Base-by-base conservation (phyloP, 2,113 vertebrate genomes). In the Potamarius usumacintae region DNA sequence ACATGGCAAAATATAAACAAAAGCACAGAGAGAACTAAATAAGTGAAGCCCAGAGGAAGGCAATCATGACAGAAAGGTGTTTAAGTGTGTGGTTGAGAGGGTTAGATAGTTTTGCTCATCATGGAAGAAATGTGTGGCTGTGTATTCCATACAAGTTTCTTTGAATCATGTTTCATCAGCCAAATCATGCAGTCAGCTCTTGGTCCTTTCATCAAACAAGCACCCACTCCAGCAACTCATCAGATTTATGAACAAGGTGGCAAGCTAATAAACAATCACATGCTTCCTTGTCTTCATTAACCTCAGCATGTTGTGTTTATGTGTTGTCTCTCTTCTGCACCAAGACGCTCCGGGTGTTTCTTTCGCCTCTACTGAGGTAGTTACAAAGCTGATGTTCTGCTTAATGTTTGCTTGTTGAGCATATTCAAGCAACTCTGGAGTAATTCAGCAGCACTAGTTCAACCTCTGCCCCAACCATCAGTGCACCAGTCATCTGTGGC, bases 151-250 rank as follows among this genome's bases (percentile, higher is more conserved):
- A 84, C 53, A 71, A 67, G 65, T n/a, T 27, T 67, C n/a, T n/a
- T 11, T 67, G 25, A 93, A 85, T 89, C 84, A 88, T 86, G 83
- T 88, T 87, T 76, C 88, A 92, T 90, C 90, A 93, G 93, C 90
- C 90, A n/a, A 85, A 93, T 91, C 91, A 87, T 92, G 94, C 92
- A 94, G 92, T 95, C 92, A 91, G 89, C 84, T 85, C 88, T 17
- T 87, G 71, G 74, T 72, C 42, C 60, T 83, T 69, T 69, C n/a
- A 69, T 69, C 11, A 71, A 7, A 27, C 25, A 67, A 67, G n/a
- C 65, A 27, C 65, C 25, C 11, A 27, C 11, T 67, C 10, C 10
- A 27, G n/a, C n/a, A 67, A 1, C n/a, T 65, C 62, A 65, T 1
- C 12, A 9, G 27, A 67, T 12, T 27, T 67, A 27, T 27, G 14